Conservation (phyloP, 2,797 vertebrate genomes). For the Hyperoplus lanceolatus region DNA sequence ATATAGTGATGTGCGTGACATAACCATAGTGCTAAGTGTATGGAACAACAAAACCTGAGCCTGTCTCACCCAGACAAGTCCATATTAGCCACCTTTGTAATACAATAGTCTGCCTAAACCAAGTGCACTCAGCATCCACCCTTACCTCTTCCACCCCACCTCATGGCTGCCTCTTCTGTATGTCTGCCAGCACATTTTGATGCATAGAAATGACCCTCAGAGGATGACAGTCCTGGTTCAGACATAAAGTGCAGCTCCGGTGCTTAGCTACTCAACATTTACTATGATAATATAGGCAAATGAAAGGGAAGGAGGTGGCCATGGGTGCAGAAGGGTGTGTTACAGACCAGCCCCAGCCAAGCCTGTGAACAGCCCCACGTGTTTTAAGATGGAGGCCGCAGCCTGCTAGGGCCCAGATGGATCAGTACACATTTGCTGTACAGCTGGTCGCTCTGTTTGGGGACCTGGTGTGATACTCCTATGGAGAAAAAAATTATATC, state of each 20-base stretch:
- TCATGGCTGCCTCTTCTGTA: slow-evolving; percentile 89
- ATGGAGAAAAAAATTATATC: slow-evolving; percentile 93
- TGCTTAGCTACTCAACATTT: slow-evolving; percentile 77
- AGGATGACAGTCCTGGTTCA: slow-evolving; percentile 66
- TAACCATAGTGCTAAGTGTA: slow-evolving; percentile 88
- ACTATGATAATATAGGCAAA: slow-evolving; percentile 80
- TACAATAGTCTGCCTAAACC: slow-evolving; percentile 77
- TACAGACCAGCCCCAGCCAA: slow-evolving; percentile 71
- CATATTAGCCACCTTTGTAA: slow-evolving; percentile 89
- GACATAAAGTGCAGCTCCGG: slow-evolving; percentile 69
- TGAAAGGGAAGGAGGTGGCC: slow-evolving; percentile 71
- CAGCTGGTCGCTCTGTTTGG: slow-evolving; percentile 97
- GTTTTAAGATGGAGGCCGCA: slow-evolving; percentile 93
- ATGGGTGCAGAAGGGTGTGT: slow-evolving; percentile 68
- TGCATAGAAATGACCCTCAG: slow-evolving; percentile 73
- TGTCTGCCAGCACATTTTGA: slow-evolving; percentile 92
- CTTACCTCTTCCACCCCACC: slow-evolving; percentile 77
- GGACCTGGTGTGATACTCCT: slow-evolving; percentile 96
- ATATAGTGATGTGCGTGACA: slow-evolving; percentile 92
- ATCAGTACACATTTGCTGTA: slow-evolving; percentile 95
- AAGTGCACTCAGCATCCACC: slow-evolving; percentile 69
- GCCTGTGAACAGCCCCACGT: slow-evolving; percentile 89
- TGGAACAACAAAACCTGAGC: slow-evolving; percentile 92
- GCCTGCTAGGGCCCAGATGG: slow-evolving; percentile 94
- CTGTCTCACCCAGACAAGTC: slow-evolving; percentile 81